Conservation (phyloP, 2,888 invertebrate genomes). For the Dastarcus helophoroides region DNA sequence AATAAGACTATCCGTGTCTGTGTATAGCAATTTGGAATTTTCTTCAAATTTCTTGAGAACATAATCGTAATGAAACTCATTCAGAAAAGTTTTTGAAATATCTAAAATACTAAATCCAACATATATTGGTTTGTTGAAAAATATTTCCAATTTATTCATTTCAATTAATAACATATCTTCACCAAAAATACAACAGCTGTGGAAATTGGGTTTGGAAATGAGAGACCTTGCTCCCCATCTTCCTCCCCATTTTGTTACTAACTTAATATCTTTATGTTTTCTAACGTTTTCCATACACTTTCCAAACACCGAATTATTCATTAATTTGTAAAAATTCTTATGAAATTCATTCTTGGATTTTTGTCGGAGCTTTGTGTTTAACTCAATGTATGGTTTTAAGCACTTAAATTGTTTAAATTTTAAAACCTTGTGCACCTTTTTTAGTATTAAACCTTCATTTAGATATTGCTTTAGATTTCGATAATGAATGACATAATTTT, state of each 20-base stretch:
- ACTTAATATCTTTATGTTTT: constrained; percentile 10
- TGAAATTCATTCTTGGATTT: constrained; percentile 6
- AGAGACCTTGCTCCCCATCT: constrained; percentile 11
- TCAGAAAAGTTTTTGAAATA: constrained; percentile 16
- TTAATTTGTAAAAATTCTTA: constrained; percentile 8
- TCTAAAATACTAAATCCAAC: constrained; percentile 14
- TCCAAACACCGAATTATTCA: constrained; percentile 10
- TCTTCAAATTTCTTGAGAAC: too few relatives aligned
- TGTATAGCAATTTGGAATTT: constrained; percentile 14
- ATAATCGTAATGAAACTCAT: constrained; percentile 18
- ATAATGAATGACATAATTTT: constrained; percentile 19
- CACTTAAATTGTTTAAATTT: constrained; percentile 26
- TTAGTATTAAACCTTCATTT: constrained; percentile 15
- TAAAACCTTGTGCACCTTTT: constrained; percentile 20
- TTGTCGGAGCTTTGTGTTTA: constrained; percentile 25
- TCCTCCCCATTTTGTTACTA: constrained; percentile 10
- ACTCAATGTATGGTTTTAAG: constrained; percentile 26
- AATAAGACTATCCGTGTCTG: constrained; percentile 8
- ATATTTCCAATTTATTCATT: constrained; percentile 11
- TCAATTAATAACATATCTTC: constrained; percentile 11
- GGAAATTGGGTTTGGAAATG: constrained; percentile 15
- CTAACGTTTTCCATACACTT: constrained; percentile 9
- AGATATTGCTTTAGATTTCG: constrained; percentile 17
- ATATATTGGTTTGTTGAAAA: constrained; percentile 16
- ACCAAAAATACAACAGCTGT: constrained; percentile 14